Base-by-base conservation (phyloP, 2,888 invertebrate genomes). In the Rhamphomyia laevipes region DNA sequence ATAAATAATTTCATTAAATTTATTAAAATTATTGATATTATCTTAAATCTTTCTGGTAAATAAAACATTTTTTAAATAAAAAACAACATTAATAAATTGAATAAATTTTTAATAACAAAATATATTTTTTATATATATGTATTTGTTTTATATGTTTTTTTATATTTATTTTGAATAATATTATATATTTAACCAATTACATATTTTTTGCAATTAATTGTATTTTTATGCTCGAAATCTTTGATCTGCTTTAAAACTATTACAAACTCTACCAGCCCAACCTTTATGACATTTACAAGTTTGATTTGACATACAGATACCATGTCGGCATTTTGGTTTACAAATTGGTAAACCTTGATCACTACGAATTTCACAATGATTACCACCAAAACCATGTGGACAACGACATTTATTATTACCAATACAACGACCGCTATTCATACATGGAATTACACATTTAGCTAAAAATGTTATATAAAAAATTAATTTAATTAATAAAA, bases 381-480 rank as follows among this genome's bases (percentile, higher is more conserved):
- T 81, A 12, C 94, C 94, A 55, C 81, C 80, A 58, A 86, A 84
- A 9, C 90, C 92, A 41, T 77, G 76, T 4, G 85, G 85, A 68
- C 94, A 94, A 53, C 87, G 81, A 68, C 94, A 94, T 64, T 86
- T 81, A 71, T 94, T 92, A 51, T 86, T 86, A 33, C 91, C 91
- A 55, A 66, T 84, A 66, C 94, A 94, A 49, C 85, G 82, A 1
- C 94, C 93, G 13, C 90, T 90, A 67, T 92, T 92, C 58, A 89
- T 73, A 66, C 94, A 94, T 4, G 92, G 91, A 59, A 93, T 86
- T 56, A 88, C 82, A 68, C 90, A 91, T 73, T 88, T 87, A 17
- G 88, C 88, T 88, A 69, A 21, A 64, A 46, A n/a, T 17, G 12
- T 21, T 13, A 16, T 18, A 33, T 15, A 45, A 15, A 5, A 44